Conservation (phyloP, 2,113 vertebrate genomes). For the Varanus komodoensis region DNA sequence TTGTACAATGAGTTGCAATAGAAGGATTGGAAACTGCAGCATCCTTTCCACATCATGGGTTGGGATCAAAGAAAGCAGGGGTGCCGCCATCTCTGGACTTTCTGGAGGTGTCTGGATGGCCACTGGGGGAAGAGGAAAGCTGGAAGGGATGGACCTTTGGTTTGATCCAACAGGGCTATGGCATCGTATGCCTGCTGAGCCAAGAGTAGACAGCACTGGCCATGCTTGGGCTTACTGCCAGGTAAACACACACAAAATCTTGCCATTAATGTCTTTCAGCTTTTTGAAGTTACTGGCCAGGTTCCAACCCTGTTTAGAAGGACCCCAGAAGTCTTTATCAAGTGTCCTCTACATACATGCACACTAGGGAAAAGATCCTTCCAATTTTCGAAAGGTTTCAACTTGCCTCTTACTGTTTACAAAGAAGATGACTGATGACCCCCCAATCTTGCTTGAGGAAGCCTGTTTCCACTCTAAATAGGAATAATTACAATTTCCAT, state of each 20-base stretch:
- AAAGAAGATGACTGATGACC: background rate
- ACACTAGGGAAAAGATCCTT: background rate
- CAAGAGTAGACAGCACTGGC: too few relatives aligned
- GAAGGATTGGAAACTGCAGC: background rate
- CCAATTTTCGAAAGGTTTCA: background rate
- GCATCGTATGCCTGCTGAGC: background rate
- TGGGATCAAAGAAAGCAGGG: background rate
- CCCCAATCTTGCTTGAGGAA: background rate
- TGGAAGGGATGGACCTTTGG: background rate
- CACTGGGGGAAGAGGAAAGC: background rate
- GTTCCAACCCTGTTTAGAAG: background rate
- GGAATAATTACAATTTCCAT: conserved; percentile 70
- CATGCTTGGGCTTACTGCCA: too few relatives aligned
- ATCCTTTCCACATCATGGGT: background rate
- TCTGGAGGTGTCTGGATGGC: background rate
- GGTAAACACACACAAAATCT: too few relatives aligned
- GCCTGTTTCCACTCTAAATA: conserved; percentile 19
- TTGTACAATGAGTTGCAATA: background rate
- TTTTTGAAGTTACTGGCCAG: background rate
- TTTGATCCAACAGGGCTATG: background rate
- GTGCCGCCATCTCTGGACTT: background rate
- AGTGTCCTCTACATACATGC: background rate
- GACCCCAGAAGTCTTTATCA: background rate
- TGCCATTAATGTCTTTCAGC: background rate
- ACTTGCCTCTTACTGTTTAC: background rate